phyloP scores from a whole-genome alignment of 92 coral and sea anemone species.

The Paragorgia papillata region DNA sequence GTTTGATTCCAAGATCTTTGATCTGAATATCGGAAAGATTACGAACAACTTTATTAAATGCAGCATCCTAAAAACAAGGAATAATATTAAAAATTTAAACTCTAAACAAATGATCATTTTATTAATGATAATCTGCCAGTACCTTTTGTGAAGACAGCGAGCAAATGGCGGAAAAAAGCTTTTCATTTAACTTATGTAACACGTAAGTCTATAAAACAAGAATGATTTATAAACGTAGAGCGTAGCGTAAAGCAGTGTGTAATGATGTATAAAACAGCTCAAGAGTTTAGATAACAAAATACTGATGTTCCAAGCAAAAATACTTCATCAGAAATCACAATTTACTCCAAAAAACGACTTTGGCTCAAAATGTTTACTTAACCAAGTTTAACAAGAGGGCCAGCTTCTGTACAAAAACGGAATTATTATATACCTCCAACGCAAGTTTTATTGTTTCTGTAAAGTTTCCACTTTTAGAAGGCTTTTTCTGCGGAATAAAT shows the following conservation, averaged over 20 bases:
- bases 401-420: too few relatives aligned
- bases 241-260: background rate
- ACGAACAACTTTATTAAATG: conserved; percentile 83
- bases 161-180: conserved; percentile 87
- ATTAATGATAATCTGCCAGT: background rate
- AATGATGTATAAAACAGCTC: too few relatives aligned
- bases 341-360: too few relatives aligned
- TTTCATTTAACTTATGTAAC: conserved; percentile 74
- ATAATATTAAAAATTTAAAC: background rate
- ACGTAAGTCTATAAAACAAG: conserved; percentile 78
- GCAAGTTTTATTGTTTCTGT: conserved; percentile 93
- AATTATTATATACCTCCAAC: conserved; percentile 83
- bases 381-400: too few relatives aligned
- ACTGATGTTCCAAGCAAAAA: too few relatives aligned
- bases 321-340: too few relatives aligned
- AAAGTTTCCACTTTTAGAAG: conserved; percentile 72
- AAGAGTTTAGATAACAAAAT: too few relatives aligned
- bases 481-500: conserved; percentile 64
- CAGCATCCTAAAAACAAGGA: conserved; percentile 70
- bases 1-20: conserved; percentile 86
- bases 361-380: too few relatives aligned
- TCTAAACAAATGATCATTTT: too few relatives aligned
- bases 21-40: conserved; percentile 91
- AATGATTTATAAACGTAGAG: background rate
- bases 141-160: conserved; percentile 91